Evolutionary conservation across 2,888 invertebrate genomes (phyloP), one percentile per base, ranked within the genome.

Genomic region (Heliconius sara): DNA sequence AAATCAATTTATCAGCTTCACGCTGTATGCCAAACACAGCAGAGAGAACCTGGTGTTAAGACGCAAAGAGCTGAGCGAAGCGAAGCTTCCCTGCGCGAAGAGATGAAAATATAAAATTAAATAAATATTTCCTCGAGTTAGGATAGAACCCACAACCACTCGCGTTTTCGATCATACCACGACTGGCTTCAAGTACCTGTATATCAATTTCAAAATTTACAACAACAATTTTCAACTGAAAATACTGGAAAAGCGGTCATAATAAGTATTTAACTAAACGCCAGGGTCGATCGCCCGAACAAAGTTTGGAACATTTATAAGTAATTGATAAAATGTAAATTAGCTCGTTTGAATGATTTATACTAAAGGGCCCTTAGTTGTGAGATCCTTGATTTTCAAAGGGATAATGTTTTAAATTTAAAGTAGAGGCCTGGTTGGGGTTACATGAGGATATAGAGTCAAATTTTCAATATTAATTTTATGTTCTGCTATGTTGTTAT

Each of bases 311-410:
- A 74, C 74, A 34, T 74, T 74, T 60, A 74, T 60, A 72, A 72
- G 75, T 76, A 77, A 63, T 68, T 79, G 80, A 76, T 81, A 81
- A 81, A 79, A 81, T 81, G 80, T 79, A 79, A 81, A 81, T 80
- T 73, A 73, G 73, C 76, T 67, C 73, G 75, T 72, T 63, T 73
- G 76, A 73, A 76, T 80, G 76, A 80, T 80, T 80, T 72, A 80
- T 80, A 73, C 66, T 39, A 72, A 80, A 71, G 76, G 76, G 25
- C 39, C 34, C 52, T 52, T 39, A 63, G 60, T 60, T 73, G 22
- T 65, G 63, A 75, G 57, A 78, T 67, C 65, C 72, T 77, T 65
- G 77, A 76, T 73, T 72, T 79, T 72, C 72, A 63, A 71, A 57
- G 75, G 68, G 79, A 77, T 81, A 81, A 81, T 79, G 65, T 76